Conservation (phyloP, 2,113 vertebrate species). For the Nymphicus hollandicus region DNA sequence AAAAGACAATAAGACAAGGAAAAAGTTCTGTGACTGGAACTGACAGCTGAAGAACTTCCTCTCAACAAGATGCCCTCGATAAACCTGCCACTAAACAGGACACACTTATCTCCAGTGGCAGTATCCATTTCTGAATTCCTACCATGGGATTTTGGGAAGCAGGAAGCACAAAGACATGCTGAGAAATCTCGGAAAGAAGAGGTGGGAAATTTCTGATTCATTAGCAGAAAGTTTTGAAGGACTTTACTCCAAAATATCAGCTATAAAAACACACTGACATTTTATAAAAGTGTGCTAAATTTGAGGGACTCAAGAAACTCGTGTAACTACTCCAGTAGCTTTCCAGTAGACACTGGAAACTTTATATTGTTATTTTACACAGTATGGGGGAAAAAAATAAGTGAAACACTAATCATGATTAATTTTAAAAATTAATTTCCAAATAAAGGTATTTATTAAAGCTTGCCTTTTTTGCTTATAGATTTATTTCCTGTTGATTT, state of each 20-base stretch:
- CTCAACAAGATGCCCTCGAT: neutral
- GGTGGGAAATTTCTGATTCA: neutral
- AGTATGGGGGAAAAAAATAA: neutral
- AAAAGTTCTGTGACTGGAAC: neutral
- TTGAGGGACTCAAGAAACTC: neutral
- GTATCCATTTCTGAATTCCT: neutral
- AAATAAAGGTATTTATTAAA: neutral
- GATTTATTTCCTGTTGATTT: neutral
- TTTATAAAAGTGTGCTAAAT: neutral
- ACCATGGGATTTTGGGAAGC: neutral
- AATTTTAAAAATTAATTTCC: neutral
- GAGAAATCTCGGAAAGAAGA: neutral
- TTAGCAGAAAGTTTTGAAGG: neutral
- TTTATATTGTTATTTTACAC: neutral
- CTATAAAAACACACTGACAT: neutral
- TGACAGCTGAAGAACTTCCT: neutral
- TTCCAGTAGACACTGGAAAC: neutral
- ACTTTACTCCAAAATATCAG: neutral
- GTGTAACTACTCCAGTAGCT: neutral
- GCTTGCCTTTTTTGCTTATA: neutral
- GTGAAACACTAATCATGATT: neutral
- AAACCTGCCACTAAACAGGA: neutral
- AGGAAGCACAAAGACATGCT: rapidly evolving
- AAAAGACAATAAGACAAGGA: neutral
- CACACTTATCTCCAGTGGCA: neutral